phyloP scores from a whole-genome alignment of 2,797 vertebrate genomes.

The Catostomus latipinnis region DNA sequence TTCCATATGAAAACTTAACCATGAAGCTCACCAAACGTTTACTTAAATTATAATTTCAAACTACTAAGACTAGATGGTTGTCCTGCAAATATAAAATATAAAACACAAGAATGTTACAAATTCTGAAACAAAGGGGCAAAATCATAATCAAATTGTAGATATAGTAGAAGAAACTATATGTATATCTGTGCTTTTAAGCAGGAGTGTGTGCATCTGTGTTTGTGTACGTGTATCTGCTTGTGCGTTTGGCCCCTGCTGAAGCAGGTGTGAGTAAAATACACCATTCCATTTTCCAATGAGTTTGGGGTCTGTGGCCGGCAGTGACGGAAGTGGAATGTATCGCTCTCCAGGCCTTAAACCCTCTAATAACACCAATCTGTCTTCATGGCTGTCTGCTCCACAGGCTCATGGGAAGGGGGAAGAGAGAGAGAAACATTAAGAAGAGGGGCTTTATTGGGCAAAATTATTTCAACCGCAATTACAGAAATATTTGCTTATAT shows the following conservation, averaged over 20 bases:
- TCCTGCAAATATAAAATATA: not conserved
- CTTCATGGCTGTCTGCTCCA: constrained; percentile 76
- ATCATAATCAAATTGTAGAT: not conserved
- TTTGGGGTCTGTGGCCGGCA: constrained; percentile 20
- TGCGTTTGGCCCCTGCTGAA: constrained; percentile 10
- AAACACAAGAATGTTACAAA: not conserved
- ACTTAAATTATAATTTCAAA: not conserved
- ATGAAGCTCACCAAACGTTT: not conserved
- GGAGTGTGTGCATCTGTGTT: constrained; percentile 24
- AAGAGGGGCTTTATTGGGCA: not conserved
- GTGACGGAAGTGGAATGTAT: constrained; percentile 45
- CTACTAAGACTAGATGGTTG: not conserved
- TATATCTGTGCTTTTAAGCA: not conserved
- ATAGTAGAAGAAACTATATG: not conserved
- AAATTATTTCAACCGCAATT: not conserved
- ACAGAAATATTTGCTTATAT: constrained; percentile 2
- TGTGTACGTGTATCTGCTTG: constrained; percentile 17
- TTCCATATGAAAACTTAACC: no score
- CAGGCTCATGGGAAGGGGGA: constrained; percentile 65
- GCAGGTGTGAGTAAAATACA: constrained; percentile 51
- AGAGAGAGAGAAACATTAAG: not conserved
- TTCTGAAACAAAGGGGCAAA: not conserved
- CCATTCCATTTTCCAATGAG: constrained; percentile 46
- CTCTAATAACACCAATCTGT: constrained; percentile 75
- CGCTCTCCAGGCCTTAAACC: constrained; percentile 48